phyloP scores from a whole-genome alignment of 2,113 vertebrate genomes.

The Salvelinus alpinus region DNA sequence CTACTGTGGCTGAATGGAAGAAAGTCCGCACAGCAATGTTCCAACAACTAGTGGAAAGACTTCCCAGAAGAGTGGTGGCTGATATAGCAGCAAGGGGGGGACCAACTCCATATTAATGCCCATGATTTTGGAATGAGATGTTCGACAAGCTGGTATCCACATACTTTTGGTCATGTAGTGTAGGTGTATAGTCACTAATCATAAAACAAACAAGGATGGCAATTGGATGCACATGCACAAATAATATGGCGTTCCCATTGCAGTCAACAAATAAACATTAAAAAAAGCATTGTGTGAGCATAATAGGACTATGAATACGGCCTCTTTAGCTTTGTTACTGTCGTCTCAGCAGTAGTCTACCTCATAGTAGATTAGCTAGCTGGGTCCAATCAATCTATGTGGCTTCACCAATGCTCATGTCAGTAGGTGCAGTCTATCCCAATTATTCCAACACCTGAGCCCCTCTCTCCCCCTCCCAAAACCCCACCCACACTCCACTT shows the following conservation, averaged over 20 bases:
- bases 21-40: too few relatives aligned
- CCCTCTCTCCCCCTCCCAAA: conserved; percentile 10
- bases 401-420: conserved; percentile 9
- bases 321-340: neutral
- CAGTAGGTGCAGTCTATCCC: conserved; percentile 48
- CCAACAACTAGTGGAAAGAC: too few relatives aligned
- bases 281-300: neutral
- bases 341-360: neutral
- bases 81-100: too few relatives aligned
- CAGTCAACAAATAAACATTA: conserved; percentile 1
- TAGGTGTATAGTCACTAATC: too few relatives aligned
- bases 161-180: too few relatives aligned
- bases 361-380: neutral
- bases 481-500: neutral
- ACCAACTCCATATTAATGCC: too few relatives aligned
- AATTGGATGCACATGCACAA: neutral
- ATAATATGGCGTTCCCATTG: neutral
- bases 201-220: too few relatives aligned
- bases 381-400: neutral
- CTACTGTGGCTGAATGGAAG: too few relatives aligned
- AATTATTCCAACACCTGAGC: conserved; percentile 50
- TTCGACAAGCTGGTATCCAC: too few relatives aligned
- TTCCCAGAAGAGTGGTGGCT: too few relatives aligned
- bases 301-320: neutral
- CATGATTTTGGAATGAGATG: too few relatives aligned